phyloP scores from a whole-genome alignment of 1,140 invertebrate genomes.

The Diuraphis noxia region DNA sequence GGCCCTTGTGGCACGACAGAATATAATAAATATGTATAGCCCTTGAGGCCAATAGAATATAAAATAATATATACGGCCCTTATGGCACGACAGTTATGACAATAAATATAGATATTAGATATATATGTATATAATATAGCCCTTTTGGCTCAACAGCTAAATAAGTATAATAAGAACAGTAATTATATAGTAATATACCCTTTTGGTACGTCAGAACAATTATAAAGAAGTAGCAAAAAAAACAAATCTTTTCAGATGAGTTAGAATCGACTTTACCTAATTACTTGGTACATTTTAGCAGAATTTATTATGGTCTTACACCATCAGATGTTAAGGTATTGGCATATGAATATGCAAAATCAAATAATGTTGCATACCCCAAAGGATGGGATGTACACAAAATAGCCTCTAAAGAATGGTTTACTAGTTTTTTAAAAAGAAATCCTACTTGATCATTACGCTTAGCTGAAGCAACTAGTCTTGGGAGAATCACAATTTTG shows the following conservation, averaged over 20 bases:
- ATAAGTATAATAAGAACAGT: no score
- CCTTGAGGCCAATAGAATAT: no score
- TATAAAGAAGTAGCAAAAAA: no score
- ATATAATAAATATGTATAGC: no score
- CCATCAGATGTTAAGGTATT: slow-evolving; percentile 40
- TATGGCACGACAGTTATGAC: no score
- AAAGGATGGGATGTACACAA: slow-evolving; percentile 58
- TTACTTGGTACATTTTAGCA: background rate
- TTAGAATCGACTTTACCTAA: background rate
- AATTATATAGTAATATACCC: no score
- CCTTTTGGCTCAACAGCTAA: no score
- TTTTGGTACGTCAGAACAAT: no score
- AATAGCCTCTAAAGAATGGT: slow-evolving; percentile 60
- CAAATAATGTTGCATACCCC: slow-evolving; percentile 57
- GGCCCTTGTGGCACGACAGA: no score
- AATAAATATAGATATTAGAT: no score
- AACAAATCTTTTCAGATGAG: background rate
- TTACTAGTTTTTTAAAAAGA: slow-evolving; percentile 58
- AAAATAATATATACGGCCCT: no score
- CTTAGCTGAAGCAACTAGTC: slow-evolving; percentile 61
- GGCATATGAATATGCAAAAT: slow-evolving; percentile 57
- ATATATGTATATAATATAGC: no score
- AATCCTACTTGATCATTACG: slow-evolving; percentile 59
- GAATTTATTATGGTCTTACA: slow-evolving; percentile 9
- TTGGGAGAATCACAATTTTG: slow-evolving; percentile 60